Evolutionary conservation across 2,113 vertebrate species (phyloP).

Genomic region (Galbula dea): DNA sequence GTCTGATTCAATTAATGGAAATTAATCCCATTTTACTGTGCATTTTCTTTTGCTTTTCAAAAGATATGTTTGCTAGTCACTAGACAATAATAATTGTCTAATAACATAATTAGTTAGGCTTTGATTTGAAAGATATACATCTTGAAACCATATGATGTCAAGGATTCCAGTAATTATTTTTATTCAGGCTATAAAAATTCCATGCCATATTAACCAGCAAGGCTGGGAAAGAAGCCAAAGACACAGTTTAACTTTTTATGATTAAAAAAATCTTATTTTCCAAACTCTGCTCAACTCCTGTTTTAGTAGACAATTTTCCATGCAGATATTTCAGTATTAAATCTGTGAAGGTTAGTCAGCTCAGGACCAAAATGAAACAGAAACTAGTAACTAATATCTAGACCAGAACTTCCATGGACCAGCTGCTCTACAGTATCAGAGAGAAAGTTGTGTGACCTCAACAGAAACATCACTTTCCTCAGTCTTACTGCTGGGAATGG

Average conservation of each 20-base stretch:
- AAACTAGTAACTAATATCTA: neutral
- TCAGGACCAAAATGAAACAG: neutral
- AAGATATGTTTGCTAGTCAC: neutral
- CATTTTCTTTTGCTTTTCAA: neutral
- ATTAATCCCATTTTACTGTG: neutral
- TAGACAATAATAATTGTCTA: neutral
- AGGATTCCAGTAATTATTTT: slow-evolving; percentile 30
- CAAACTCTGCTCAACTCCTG: neutral
- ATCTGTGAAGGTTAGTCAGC: neutral
- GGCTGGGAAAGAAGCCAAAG: slow-evolving; percentile 8
- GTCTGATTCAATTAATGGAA: neutral
- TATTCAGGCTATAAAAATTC: slow-evolving; percentile 6
- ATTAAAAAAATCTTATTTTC: neutral
- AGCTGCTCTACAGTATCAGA: neutral
- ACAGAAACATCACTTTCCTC: neutral
- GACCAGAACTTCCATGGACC: neutral
- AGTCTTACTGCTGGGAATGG: neutral
- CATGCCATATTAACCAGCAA: neutral
- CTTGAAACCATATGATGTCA: neutral
- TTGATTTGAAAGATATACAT: slow-evolving; percentile 1
- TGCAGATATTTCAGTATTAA: neutral
- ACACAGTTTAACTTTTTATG: neutral
- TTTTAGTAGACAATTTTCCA: neutral
- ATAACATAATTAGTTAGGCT: neutral
- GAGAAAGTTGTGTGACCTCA: neutral